phyloP scores from a whole-genome alignment of 2,888 invertebrate species.

The Elmis aenea region DNA sequence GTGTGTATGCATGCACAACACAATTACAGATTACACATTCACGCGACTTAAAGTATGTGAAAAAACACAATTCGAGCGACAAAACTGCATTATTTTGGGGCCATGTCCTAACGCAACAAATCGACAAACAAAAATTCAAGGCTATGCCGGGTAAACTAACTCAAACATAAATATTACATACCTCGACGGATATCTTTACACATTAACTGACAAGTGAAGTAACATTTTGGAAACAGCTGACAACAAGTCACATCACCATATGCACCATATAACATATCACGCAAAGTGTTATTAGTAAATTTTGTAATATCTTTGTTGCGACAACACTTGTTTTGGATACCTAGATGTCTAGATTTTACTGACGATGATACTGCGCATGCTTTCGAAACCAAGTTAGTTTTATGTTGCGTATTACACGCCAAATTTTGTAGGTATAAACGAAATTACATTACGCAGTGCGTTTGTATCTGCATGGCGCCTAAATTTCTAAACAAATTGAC shows the following conservation, averaged over 20 bases:
- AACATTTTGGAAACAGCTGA: slow-evolving; percentile 13
- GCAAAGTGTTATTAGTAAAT: slow-evolving; percentile 16
- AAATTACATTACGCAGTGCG: no score
- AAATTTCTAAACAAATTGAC: no score
- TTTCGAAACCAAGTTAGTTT: slow-evolving; percentile 19
- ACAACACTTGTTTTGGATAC: slow-evolving; percentile 44
- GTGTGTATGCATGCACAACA: background rate
- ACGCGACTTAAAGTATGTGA: no score
- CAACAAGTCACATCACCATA: slow-evolving; percentile 13
- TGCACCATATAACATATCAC: slow-evolving; percentile 21
- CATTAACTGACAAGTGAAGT: slow-evolving; percentile 18
- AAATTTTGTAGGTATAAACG: no score
- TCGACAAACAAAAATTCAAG: slow-evolving; percentile 31
- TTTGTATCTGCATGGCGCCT: no score
- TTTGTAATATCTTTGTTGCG: slow-evolving; percentile 27
- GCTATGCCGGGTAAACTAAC: slow-evolving; percentile 36
- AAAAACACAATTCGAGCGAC: slow-evolving; percentile 2
- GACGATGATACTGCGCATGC: slow-evolving; percentile 29
- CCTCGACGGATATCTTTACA: slow-evolving; percentile 13
- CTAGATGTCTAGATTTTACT: slow-evolving; percentile 38
- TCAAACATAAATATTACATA: slow-evolving; percentile 18
- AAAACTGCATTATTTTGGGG: slow-evolving; percentile 8
- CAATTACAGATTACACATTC: no score
- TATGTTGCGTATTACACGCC: slow-evolving; percentile 12
- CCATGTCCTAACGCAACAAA: slow-evolving; percentile 31